A percentile compares a stretch with the other conserved stretches of the same genome.
These are phyloP conservation scores for Donacobius atricapilla DNA, from an alignment of 2,113 vertebrate species.

Conservation along the genomic window DNA sequence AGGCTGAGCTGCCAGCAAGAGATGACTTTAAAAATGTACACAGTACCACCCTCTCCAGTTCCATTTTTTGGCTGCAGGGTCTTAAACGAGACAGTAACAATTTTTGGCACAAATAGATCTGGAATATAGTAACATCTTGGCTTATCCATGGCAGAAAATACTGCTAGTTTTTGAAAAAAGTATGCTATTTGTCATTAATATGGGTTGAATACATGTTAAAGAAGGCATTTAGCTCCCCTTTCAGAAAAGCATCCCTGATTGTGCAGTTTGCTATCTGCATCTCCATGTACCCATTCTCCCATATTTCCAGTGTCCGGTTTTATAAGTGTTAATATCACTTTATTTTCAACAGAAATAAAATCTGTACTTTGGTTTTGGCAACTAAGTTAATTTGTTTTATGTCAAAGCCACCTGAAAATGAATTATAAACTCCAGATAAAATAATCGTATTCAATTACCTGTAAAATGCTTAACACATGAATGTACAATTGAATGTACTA, in stretches of 20 bases:
- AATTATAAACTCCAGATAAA: neutral
- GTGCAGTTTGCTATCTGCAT: neutral
- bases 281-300: rapidly evolving
- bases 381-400: neutral
- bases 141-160: neutral
- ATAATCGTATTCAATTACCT: neutral
- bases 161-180: neutral
- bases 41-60: neutral
- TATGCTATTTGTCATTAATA: neutral
- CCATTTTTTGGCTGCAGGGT: too few species aligned
- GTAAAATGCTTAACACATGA: neutral
- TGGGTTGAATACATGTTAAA: neutral
- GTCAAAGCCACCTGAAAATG: neutral
- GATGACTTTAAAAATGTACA: neutral
- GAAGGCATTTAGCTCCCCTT: neutral
- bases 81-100: neutral
- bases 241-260: neutral
- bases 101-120: too few species aligned
- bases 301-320: neutral
- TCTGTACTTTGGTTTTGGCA: neutral
- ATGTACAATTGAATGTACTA: neutral
- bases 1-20: neutral
- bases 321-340: neutral
- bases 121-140: neutral
- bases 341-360: neutral